A percentile compares a stretch with the other conserved stretches of the same genome.
Conservation (phyloP, 2,888 invertebrate species). For the Mylabris sibirica region DNA sequence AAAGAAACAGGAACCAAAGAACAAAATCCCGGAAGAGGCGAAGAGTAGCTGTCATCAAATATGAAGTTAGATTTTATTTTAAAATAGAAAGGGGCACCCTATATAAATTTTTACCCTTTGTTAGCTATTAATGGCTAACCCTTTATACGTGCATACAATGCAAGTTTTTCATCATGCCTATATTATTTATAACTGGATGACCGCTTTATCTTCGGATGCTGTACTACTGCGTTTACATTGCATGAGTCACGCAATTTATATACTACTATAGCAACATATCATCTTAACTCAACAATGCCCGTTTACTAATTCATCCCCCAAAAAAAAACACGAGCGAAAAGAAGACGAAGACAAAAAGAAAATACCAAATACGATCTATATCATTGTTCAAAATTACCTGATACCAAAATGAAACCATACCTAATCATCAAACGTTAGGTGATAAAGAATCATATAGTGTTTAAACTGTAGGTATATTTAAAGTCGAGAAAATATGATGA, state of each 20-base stretch:
- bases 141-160: constrained; percentile 58
- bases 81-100: constrained; percentile 50
- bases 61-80: constrained; percentile 53
- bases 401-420: constrained; percentile 18
- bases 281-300: constrained; percentile 49
- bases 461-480: background rate
- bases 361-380: constrained; percentile 25
- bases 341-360: constrained; percentile 25
- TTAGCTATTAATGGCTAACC: constrained; percentile 57
- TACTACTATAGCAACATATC: constrained; percentile 45
- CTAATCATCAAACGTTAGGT: constrained; percentile 22
- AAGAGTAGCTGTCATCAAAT: constrained; percentile 54
- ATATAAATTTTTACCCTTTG: constrained; percentile 52
- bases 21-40: constrained; percentile 53
- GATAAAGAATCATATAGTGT: background rate
- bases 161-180: constrained; percentile 59
- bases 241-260: constrained; percentile 54
- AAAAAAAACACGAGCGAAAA: constrained; percentile 30
- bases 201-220: constrained; percentile 51
- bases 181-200: constrained; percentile 60
- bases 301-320: constrained; percentile 40
- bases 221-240: constrained; percentile 48
- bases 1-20: constrained; percentile 46
- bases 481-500: constrained; percentile 23
- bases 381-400: constrained; percentile 35